A percentile compares a stretch with the other conserved stretches of the same genome.
Conservation (phyloP, 2,797 vertebrate genomes). For the Buceros bicornis region DNA sequence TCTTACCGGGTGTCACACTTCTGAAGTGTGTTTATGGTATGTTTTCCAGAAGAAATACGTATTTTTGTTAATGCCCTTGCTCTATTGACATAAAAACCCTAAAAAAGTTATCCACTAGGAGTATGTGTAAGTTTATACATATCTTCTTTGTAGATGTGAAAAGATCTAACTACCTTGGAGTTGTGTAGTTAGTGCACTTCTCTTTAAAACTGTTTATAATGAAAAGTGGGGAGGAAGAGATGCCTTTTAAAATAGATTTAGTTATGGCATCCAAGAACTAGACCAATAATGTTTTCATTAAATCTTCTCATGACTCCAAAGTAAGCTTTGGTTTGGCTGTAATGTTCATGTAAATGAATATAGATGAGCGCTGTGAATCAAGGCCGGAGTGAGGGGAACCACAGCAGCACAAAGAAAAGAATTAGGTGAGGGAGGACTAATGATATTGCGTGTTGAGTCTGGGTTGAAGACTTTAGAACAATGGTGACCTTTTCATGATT, state of each 20-base stretch:
- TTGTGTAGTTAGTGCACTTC: background rate
- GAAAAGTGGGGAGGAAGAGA: background rate
- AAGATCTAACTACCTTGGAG: background rate
- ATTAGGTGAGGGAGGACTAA: background rate
- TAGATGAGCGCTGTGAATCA: background rate
- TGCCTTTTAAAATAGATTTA: background rate
- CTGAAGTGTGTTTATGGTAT: background rate
- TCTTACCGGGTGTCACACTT: background rate
- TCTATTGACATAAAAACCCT: background rate
- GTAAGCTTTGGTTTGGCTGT: slow-evolving; percentile 12
- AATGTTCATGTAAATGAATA: background rate
- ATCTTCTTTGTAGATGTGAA: background rate
- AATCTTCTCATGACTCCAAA: background rate
- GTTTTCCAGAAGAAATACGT: background rate
- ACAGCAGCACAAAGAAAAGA: background rate
- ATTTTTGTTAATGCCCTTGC: background rate
- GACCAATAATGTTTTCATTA: background rate
- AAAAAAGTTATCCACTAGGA: background rate
- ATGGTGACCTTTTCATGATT: background rate
- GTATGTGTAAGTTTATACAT: background rate
- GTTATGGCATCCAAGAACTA: background rate
- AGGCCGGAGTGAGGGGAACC: background rate
- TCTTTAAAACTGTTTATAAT: background rate
- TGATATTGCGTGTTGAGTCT: background rate
- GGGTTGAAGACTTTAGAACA: background rate